Conservation (phyloP, 1,140 invertebrate genomes). For the Potamilus streckersoni region DNA sequence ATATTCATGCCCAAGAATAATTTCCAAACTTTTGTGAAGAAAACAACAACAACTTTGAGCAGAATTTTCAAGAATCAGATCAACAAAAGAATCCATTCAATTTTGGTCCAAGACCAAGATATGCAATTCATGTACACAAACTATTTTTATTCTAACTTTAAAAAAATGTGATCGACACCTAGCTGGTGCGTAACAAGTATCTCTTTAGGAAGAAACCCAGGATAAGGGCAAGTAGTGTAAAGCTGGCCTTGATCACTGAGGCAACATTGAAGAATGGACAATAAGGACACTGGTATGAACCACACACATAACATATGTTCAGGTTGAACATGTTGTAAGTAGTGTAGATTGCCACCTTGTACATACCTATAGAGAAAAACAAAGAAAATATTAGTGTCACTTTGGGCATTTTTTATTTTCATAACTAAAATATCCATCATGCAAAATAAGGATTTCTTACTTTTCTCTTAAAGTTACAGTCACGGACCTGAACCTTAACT, state of each 20-base stretch:
- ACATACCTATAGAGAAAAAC: conserved; percentile 78
- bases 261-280: conserved; percentile 76
- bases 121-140: too few species aligned
- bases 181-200: conserved; percentile 43
- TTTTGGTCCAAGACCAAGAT: too few species aligned
- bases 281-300: conserved; percentile 97
- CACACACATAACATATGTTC: conserved; percentile 98
- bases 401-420: too few species aligned
- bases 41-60: too few species aligned
- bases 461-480: too few species aligned
- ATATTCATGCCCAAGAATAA: too few species aligned
- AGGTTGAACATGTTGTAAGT: conserved; percentile 87
- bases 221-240: conserved; percentile 42
- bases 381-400: background rate
- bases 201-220: conserved; percentile 41
- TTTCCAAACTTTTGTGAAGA: too few species aligned
- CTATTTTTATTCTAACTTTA: too few species aligned
- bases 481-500: too few species aligned
- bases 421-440: background rate
- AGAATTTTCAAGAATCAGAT: too few species aligned
- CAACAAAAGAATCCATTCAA: too few species aligned
- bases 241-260: conserved; percentile 46
- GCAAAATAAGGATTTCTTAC: too few species aligned
- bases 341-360: conserved; percentile 94
- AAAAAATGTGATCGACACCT: background rate